Percentiles rank a stretch among this genome's conserved stretches.
Conservation (phyloP, 1,140 invertebrate genomes). For the Danaus plexippus region DNA sequence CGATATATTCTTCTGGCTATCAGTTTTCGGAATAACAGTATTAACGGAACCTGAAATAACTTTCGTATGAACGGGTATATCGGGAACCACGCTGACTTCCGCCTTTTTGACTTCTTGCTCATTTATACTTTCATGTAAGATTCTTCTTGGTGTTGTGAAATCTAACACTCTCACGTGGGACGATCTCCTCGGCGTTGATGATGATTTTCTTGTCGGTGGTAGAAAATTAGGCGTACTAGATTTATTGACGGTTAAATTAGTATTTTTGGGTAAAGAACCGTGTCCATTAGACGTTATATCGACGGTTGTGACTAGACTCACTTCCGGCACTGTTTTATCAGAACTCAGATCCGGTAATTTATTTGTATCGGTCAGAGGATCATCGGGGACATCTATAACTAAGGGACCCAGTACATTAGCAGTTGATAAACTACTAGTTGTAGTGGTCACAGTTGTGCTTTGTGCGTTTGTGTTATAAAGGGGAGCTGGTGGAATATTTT, state of each 20-base stretch:
- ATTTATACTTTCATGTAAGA: slow-evolving; percentile 44
- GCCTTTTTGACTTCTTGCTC: slow-evolving; percentile 27
- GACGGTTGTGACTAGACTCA: slow-evolving; percentile 38
- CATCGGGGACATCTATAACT: slow-evolving; percentile 35
- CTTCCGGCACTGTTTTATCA: slow-evolving; percentile 17
- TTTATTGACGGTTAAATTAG: slow-evolving; percentile 23
- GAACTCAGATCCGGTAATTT: neutral
- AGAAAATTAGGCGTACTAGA: slow-evolving; percentile 44
- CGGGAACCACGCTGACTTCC: slow-evolving; percentile 1
- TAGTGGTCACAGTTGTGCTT: slow-evolving; percentile 15
- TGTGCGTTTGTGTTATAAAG: slow-evolving; percentile 7
- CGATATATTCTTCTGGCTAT: slow-evolving; percentile 14
- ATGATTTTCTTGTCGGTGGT: slow-evolving; percentile 48
- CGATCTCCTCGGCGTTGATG: slow-evolving; percentile 54
- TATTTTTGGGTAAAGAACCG: slow-evolving; percentile 51
- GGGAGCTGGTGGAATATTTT: neutral
- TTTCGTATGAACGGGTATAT: slow-evolving; percentile 17
- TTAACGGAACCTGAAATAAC: slow-evolving; percentile 4
- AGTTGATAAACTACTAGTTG: slow-evolving; percentile 12
- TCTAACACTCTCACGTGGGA: slow-evolving; percentile 60
- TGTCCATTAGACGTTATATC: slow-evolving; percentile 28
- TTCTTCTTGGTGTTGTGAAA: slow-evolving; percentile 57
- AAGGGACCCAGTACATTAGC: slow-evolving; percentile 28
- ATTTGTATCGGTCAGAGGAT: slow-evolving; percentile 4
- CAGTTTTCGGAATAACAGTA: neutral